Evolutionary conservation across 2,113 vertebrate species (phyloP), one percentile per base, ranked within the genome.

Genomic region (Macquaria ambigua): DNA sequence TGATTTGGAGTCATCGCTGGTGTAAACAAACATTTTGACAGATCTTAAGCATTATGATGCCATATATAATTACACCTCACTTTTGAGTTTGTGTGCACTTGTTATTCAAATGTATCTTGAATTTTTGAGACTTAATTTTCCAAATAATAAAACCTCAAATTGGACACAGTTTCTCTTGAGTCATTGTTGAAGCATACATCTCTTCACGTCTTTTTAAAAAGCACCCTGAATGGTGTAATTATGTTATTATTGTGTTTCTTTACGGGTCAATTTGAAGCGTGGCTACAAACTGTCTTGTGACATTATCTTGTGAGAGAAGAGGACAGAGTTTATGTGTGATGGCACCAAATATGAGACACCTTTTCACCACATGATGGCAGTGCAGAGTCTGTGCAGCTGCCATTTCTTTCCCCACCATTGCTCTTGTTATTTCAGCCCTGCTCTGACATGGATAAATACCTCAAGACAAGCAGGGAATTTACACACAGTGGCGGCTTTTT

Each of bases 91-190:
- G 82, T 94, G 89, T 93, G 90, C 92, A 88, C 90, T 90, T 88
- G 82, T 90, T 91, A 77, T 90, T 91, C 76, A 83, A 85, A 77
- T 92, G 88, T 93, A 86, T 90, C 68, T 90, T 93, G 86, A 79
- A 81, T 91, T 95, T 96, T 95, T 93, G 84, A 94, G 90, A 93
- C 86, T 77, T 90, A 84, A 93, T 94, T 95, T 96, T 95, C 80
- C 90, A 95, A 95, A 93, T 96, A 95, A 95, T 95, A 93, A 92
- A 93, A 89, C 53, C 50, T 82, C 9, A 81, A 83, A 93, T 88
- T 64, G 79, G 68, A 89, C 74, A 63, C 1, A 1, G 37, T 66
- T 52, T 58, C 55, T n/a, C 21, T n/a, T 4, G 56, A 62, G 25
- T 81, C 4, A 0, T 41, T 74, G 11, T 46, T 53, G 16, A 8